A percentile compares a stretch with the other conserved stretches of the same genome.
These are phyloP conservation scores for Euura saliciscinereae DNA, from an alignment of 1,140 invertebrate species.

Conservation along the genomic window DNA sequence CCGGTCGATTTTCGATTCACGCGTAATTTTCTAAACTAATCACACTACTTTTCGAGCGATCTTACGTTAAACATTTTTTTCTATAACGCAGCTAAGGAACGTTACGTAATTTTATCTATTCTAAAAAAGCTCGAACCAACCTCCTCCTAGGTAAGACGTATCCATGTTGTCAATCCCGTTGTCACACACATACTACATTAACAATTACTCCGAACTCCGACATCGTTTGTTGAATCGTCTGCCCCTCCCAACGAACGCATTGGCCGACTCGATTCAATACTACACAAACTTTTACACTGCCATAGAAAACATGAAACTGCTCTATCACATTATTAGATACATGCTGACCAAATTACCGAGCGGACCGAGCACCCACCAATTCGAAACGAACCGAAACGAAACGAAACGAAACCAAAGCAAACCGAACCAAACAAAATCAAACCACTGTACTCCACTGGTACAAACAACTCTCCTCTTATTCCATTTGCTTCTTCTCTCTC, in stretches of 20 bases:
- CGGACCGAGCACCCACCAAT: neutral
- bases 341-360: neutral
- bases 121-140: constrained; percentile 42
- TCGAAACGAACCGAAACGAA: neutral
- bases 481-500: neutral
- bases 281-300: constrained; percentile 3
- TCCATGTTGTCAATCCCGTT: constrained; percentile 61
- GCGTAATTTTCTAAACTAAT: constrained; percentile 3
- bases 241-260: constrained; percentile 43
- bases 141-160: constrained; percentile 59
- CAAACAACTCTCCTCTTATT: neutral
- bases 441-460: neutral
- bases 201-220: constrained; percentile 59
- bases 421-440: neutral
- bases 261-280: constrained; percentile 12
- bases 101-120: neutral
- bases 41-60: constrained; percentile 5
- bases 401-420: neutral
- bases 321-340: neutral
- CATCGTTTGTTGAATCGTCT: constrained; percentile 59
- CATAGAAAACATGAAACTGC: constrained; percentile 4
- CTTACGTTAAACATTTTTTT: constrained; percentile 1
- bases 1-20: neutral
- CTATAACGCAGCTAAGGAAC: neutral
- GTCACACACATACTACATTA: constrained; percentile 63